phyloP scores from a whole-genome alignment of 2,797 vertebrate species.

The Bucorvus abyssinicus region DNA sequence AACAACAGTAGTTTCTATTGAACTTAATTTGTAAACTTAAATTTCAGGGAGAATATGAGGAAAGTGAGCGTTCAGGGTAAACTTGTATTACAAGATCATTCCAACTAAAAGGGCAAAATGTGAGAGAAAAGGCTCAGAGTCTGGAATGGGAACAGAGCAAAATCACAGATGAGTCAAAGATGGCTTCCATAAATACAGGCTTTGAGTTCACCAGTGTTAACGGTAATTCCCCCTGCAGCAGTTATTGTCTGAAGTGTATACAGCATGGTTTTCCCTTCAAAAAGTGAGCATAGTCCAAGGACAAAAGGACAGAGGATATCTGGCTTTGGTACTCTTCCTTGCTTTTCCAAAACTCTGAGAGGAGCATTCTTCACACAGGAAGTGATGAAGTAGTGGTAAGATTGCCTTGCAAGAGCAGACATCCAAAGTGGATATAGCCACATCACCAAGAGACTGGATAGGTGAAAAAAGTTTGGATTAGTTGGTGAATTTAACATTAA shows the following conservation, averaged over 20 bases:
- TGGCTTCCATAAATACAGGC: background rate
- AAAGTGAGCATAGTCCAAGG: background rate
- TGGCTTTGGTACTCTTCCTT: background rate
- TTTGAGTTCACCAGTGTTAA: background rate
- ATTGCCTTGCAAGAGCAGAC: background rate
- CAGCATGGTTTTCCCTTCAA: background rate
- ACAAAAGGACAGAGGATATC: background rate
- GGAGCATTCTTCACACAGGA: background rate
- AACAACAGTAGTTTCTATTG: background rate
- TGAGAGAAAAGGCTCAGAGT: background rate
- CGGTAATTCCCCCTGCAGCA: background rate
- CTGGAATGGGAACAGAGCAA: background rate
- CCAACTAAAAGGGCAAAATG: background rate
- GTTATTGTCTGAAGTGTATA: background rate
- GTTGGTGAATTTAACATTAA: background rate
- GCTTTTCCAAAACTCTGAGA: background rate
- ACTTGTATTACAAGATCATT: background rate
- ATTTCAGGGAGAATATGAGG: background rate
- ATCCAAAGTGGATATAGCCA: background rate
- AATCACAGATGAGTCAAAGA: background rate
- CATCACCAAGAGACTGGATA: background rate
- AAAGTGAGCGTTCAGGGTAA: background rate
- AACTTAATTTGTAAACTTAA: background rate
- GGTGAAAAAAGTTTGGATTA: background rate
- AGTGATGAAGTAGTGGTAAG: background rate